These are phyloP conservation scores for Chelonus formosanus DNA, from an alignment of 2,888 invertebrate species.

Conservation along the genomic window DNA sequence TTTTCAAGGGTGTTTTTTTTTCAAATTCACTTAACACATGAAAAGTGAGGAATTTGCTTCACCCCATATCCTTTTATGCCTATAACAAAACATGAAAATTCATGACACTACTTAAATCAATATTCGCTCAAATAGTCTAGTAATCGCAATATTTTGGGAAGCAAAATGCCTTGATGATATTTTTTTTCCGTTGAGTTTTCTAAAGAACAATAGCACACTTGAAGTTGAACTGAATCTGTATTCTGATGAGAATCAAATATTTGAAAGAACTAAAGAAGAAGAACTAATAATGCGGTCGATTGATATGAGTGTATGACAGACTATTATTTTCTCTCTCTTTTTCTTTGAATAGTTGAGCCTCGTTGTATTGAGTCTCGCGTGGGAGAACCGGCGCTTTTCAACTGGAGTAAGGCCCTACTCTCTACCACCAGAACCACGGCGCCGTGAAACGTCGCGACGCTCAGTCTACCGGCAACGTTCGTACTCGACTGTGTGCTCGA, in stretches of 20 bases:
- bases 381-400: slow-evolving; percentile 27
- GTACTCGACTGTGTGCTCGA: slow-evolving; percentile 45
- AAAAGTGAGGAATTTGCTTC: too few species aligned
- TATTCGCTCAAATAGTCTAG: too few species aligned
- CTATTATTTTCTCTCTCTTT: slow-evolving; percentile 5
- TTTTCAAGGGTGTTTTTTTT: too few species aligned
- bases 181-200: too few species aligned
- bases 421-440: slow-evolving; percentile 46
- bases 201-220: too few species aligned
- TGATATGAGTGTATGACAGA: neutral
- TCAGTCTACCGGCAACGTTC: slow-evolving; percentile 61
- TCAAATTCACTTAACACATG: too few species aligned
- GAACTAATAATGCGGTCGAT: neutral
- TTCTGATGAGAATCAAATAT: neutral
- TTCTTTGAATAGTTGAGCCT: slow-evolving; percentile 3
- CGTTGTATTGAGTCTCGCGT: slow-evolving; percentile 7
- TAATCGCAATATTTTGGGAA: too few species aligned
- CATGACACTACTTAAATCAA: too few species aligned
- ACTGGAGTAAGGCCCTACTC: slow-evolving; percentile 20
- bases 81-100: too few species aligned
- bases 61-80: too few species aligned
- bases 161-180: too few species aligned
- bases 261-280: neutral
- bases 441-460: slow-evolving; percentile 60
- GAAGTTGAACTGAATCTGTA: too few species aligned